Base-by-base conservation (phyloP, 2,113 vertebrate genomes). In the Phylloscopus trochilus region DNA sequence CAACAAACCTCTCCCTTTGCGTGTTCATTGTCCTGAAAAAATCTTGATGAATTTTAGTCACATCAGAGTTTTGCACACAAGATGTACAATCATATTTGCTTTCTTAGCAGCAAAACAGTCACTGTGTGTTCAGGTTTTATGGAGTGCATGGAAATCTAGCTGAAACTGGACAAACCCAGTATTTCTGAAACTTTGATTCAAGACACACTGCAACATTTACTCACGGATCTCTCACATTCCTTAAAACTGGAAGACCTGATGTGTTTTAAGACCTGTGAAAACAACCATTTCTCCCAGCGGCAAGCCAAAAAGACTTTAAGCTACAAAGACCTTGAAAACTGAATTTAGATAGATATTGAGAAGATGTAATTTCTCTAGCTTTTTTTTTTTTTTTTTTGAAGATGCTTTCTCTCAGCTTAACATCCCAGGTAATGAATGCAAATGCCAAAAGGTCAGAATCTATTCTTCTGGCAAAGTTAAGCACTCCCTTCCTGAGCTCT, bases 1-100 rank as follows among this genome's bases (percentile, higher is more conserved):
- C 41, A 62, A 76, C 19, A 80, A 62, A 75, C 2, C 13, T 66
- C 7, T 52, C 77, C 11, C n/a, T 26, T 55, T 0, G 0, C 22
- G n/a, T 2, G 2, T 41, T 79, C 70, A 75, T 8, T 15, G 13
- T 26, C 20, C 24, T 11, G 43, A 87, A 85, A 70, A 47, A 31
- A 20, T 23, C 47, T 63, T 47, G 28, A 68, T 23, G 33, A 37
- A 53, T 44, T 76, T 74, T 1, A 58, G n/a, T 28, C 14, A 70
- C 2, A 3, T 58, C 44, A n/a, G 9, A 67, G n/a, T 33, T 82
- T n/a, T 18, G 5, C 19, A 28, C 7, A 82, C 4, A 68, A 68
- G 8, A 75, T 7, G 8, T 7, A 0, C 1, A 7, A 67, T 8
- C 24, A 14, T 28, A 24, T 59, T 62, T 78, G 18, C 9, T n/a